Evolutionary conservation across 2,113 vertebrate species (phyloP).

Genomic region (Oxyruncus cristatus): DNA sequence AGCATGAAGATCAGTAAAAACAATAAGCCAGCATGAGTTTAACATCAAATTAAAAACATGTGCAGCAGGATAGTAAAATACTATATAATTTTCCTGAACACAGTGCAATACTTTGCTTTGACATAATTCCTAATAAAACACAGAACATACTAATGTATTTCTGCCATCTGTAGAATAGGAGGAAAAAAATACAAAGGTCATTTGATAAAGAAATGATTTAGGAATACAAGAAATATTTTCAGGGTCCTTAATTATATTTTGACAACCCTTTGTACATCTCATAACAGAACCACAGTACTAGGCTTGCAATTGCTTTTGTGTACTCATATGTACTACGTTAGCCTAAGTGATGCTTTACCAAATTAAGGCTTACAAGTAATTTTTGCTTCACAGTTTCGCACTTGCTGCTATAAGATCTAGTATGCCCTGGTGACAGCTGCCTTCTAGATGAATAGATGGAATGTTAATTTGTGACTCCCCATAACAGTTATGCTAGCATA

Average conservation of each 20-base stretch:
- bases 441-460: neutral
- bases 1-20: slow-evolving; percentile 58
- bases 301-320: neutral
- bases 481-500: neutral
- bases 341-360: slow-evolving; percentile 24
- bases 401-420: slow-evolving; percentile 1
- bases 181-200: neutral
- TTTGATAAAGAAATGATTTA: slow-evolving; percentile 9
- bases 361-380: slow-evolving; percentile 40
- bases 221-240: neutral
- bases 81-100: neutral
- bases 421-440: neutral
- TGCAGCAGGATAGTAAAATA: slow-evolving; percentile 57
- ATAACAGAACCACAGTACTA: neutral
- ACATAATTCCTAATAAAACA: slow-evolving; percentile 48
- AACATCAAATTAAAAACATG: slow-evolving; percentile 65
- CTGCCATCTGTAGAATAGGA: neutral
- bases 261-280: slow-evolving; percentile 30
- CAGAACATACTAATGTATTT: neutral
- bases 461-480: neutral
- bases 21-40: slow-evolving; percentile 65
- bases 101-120: slow-evolving; percentile 11
- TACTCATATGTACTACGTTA: slow-evolving; percentile 17
- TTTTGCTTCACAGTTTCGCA: slow-evolving; percentile 25
- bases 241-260: slow-evolving; percentile 28